Percentiles rank a stretch among this genome's conserved stretches.
Conservation (phyloP, 2,797 vertebrate species). For the Clarias pachynema region DNA sequence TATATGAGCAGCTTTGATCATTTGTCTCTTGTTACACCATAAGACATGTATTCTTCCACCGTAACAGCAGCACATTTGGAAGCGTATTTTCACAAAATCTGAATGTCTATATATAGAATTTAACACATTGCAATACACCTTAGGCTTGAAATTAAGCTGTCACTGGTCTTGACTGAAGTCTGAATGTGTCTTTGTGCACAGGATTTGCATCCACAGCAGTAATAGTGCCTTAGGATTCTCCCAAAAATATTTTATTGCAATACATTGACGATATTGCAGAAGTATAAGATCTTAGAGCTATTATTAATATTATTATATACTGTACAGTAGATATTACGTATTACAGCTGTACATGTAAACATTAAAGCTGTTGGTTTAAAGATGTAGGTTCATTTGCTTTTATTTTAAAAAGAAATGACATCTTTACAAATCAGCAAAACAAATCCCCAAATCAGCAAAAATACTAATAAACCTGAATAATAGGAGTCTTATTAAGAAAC, state of each 20-base stretch:
- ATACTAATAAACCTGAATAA: neutral
- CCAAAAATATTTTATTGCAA: neutral
- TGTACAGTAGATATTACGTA: neutral
- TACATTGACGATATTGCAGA: too few relatives aligned
- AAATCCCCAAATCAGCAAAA: neutral
- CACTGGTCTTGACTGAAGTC: neutral
- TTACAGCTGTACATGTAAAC: neutral
- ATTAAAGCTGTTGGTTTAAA: too few relatives aligned
- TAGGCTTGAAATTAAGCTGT: neutral
- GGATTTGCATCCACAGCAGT: neutral
- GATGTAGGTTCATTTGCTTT: neutral
- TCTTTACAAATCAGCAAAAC: neutral
- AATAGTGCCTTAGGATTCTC: neutral
- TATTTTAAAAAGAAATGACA: neutral
- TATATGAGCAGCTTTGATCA: neutral
- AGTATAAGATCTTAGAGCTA: too few relatives aligned
- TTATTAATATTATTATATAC: neutral
- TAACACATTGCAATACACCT: neutral
- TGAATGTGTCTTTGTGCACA: neutral
- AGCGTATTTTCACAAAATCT: neutral
- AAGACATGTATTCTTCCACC: neutral
- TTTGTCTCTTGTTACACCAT: neutral
- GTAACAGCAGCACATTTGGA: neutral
- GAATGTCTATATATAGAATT: neutral
- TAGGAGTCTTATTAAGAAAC: conserved; percentile 12